Conservation (phyloP, 1,140 invertebrate genomes). For the Drosophila sproati region DNA sequence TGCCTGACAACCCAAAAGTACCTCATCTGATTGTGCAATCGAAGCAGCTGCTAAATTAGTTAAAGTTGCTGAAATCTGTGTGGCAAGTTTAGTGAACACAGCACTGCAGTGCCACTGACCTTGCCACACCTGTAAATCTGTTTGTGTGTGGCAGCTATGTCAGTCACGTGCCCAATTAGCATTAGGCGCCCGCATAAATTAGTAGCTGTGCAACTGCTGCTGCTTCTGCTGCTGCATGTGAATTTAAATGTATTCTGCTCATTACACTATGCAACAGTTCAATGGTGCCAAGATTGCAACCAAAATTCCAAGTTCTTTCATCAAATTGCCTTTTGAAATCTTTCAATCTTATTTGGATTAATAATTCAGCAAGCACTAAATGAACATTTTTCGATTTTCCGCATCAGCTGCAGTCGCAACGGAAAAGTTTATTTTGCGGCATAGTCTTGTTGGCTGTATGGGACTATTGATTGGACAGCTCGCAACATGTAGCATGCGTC, state of each 20-base stretch:
- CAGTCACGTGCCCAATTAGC: conserved; percentile 70
- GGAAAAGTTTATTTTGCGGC: neutral
- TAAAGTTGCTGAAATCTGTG: conserved; percentile 31
- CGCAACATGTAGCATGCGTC: conserved; percentile 4
- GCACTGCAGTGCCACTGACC: conserved; percentile 5
- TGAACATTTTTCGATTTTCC: too few relatives aligned
- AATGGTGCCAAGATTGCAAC: too few relatives aligned
- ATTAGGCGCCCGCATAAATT: conserved; percentile 33
- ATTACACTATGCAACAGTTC: too few relatives aligned
- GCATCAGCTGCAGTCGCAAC: neutral
- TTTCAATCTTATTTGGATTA: neutral
- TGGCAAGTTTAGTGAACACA: conserved; percentile 19
- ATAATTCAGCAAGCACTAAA: too few relatives aligned
- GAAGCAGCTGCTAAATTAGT: conserved; percentile 27
- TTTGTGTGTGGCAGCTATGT: neutral
- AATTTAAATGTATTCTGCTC: neutral
- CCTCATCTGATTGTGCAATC: conserved; percentile 4
- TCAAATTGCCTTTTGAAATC: neutral
- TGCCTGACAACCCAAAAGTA: neutral
- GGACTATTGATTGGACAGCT: conserved; percentile 19
- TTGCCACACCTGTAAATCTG: neutral
- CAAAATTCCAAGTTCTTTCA: too few relatives aligned
- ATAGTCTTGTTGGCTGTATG: neutral
- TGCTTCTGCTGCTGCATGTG: neutral
- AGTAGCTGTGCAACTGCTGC: conserved; percentile 22